Percentiles rank a stretch among this genome's conserved stretches.
Conservation (phyloP, 2,888 invertebrate genomes). For the Hipparchia sbordonii region DNA sequence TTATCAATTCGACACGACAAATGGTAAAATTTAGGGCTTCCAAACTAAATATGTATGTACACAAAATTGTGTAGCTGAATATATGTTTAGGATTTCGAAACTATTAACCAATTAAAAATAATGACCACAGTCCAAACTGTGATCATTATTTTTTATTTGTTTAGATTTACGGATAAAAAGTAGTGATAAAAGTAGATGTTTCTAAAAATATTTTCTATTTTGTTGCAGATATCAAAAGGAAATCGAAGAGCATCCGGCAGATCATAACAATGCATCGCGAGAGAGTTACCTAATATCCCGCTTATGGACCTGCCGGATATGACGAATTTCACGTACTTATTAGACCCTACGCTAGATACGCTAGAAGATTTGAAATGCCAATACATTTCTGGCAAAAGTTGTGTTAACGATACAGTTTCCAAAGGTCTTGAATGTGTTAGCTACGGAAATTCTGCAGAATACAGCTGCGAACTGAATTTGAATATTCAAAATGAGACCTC, state of each 20-base stretch:
- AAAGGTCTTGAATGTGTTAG: conserved; percentile 61
- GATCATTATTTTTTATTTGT: no score
- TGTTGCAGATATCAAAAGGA: conserved; percentile 29
- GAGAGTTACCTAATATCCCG: conserved; percentile 34
- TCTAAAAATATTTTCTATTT: conserved; percentile 17
- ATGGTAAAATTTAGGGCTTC: no score
- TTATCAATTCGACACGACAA: no score
- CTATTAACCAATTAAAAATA: no score
- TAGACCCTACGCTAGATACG: conserved; percentile 56
- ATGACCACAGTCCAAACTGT: no score
- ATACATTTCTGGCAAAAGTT: conserved; percentile 56
- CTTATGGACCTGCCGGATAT: conserved; percentile 50
- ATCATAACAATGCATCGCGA: conserved; percentile 32
- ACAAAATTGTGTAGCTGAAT: no score
- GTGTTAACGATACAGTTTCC: conserved; percentile 50
- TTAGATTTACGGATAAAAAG: no score
- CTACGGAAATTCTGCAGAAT: conserved; percentile 51
- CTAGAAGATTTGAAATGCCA: conserved; percentile 67
- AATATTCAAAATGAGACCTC: conserved; percentile 77
- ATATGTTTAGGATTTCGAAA: no score
- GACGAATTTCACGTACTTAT: conserved; percentile 63
- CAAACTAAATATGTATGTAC: no score
- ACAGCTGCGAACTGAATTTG: conserved; percentile 65
- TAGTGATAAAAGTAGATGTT: neutral
- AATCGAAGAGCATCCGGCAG: neutral